These are phyloP conservation scores for Prunella fulvescens DNA, from an alignment of 2,113 vertebrate species.

Conservation along the genomic window DNA sequence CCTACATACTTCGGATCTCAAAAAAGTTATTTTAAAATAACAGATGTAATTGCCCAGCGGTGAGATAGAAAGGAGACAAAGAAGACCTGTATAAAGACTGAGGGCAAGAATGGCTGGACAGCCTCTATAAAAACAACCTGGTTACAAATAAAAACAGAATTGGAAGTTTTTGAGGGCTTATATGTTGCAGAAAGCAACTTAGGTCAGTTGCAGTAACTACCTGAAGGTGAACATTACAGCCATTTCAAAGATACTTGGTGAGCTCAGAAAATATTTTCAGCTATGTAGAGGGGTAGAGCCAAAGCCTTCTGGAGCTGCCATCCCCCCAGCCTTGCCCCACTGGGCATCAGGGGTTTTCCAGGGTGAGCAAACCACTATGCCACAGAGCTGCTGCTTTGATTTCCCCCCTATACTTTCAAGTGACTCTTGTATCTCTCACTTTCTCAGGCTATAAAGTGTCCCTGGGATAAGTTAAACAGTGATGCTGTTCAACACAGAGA, in stretches of 20 bases:
- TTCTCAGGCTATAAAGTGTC: background rate
- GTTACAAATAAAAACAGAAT: background rate
- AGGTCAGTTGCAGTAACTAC: background rate
- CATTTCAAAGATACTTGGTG: background rate
- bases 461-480: background rate
- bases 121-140: background rate
- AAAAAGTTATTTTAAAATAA: background rate
- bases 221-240: background rate
- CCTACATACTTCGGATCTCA: background rate
- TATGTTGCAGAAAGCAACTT: background rate
- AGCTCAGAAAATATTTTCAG: background rate
- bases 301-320: accelerated
- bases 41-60: background rate
- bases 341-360: background rate
- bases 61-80: background rate
- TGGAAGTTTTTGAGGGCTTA: background rate
- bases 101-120: background rate
- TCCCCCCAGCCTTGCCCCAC: background rate
- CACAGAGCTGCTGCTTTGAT: background rate
- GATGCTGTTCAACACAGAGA: background rate
- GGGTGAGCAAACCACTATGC: background rate
- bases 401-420: background rate
- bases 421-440: background rate
- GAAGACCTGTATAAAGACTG: background rate
- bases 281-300: background rate